Evolutionary conservation across 2,888 invertebrate genomes (phyloP).

Genomic region (Metacarcinus magister): DNA sequence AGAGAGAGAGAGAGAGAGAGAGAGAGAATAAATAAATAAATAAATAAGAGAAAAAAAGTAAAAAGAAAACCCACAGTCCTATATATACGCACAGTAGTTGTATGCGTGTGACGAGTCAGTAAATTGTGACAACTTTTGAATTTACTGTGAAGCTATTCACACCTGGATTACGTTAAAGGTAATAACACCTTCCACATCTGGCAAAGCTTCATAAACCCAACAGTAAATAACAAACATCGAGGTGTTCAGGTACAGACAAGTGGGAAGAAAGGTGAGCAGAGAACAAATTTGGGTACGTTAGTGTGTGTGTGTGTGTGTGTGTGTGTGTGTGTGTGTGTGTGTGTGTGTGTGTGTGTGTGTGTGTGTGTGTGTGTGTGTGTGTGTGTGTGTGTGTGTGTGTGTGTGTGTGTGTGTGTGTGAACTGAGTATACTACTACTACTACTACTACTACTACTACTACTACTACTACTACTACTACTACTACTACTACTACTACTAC

Average conservation of each 20-base stretch:
- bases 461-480: constrained; percentile 52
- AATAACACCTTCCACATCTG: not conserved
- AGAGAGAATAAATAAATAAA: no score
- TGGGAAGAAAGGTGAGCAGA: not conserved
- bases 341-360: constrained; percentile 15
- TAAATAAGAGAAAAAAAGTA: no score
- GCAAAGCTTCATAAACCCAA: not conserved
- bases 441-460: constrained; percentile 3
- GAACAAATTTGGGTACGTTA: not conserved
- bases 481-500: constrained; percentile 3
- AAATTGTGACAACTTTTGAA: no score
- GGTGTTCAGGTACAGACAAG: not conserved
- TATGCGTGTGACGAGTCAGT: no score
- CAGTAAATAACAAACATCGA: not conserved
- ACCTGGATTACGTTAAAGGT: no score
- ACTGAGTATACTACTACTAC: not conserved
- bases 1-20: no score
- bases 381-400: constrained; percentile 39
- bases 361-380: constrained; percentile 2
- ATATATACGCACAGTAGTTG: no score
- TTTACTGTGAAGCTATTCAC: no score
- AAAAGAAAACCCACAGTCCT: no score
- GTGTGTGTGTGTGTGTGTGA: constrained; percentile 34
- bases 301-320: not conserved
- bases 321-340: not conserved